These are phyloP conservation scores for Microcebus griseorufus DNA, from an alignment of 2,113 vertebrate genomes.

Conservation along the genomic window DNA sequence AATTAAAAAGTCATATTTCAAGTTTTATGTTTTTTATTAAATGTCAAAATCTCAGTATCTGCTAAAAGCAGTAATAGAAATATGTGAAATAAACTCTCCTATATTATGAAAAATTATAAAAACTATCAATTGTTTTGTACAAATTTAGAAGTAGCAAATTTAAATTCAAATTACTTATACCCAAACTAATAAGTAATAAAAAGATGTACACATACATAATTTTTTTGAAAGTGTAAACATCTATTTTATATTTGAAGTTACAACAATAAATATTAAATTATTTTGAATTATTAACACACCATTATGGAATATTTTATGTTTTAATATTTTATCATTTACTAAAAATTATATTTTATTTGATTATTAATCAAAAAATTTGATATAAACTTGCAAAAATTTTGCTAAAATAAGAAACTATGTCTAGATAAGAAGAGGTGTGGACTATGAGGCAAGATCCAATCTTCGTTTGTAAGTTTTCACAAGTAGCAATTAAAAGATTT, in stretches of 20 bases:
- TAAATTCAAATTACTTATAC: neutral
- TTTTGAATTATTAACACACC: neutral
- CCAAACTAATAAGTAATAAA: slow-evolving; percentile 51
- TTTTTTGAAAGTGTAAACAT: neutral
- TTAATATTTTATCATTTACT: neutral
- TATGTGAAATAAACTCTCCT: neutral
- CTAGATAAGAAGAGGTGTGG: neutral
- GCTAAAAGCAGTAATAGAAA: slow-evolving; percentile 67
- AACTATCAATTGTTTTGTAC: slow-evolving; percentile 44
- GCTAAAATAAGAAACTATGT: neutral
- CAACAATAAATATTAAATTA: neutral
- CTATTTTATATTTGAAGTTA: neutral
- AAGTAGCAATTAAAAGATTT: slow-evolving; percentile 73
- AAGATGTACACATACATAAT: neutral
- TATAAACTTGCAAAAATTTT: neutral
- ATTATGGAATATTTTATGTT: neutral
- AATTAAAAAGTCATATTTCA: slow-evolving; percentile 71
- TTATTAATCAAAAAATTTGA: neutral
- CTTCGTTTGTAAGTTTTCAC: slow-evolving; percentile 52
- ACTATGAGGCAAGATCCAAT: neutral
- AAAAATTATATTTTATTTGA: neutral
- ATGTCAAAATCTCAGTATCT: slow-evolving; percentile 65
- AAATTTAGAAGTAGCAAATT: neutral
- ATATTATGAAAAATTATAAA: slow-evolving; percentile 56
- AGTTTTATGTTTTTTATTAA: slow-evolving; percentile 74